A percentile compares a stretch with the other conserved stretches of the same genome.
Conservation (phyloP, 2,113 vertebrate genomes). For the Labeo rohita region DNA sequence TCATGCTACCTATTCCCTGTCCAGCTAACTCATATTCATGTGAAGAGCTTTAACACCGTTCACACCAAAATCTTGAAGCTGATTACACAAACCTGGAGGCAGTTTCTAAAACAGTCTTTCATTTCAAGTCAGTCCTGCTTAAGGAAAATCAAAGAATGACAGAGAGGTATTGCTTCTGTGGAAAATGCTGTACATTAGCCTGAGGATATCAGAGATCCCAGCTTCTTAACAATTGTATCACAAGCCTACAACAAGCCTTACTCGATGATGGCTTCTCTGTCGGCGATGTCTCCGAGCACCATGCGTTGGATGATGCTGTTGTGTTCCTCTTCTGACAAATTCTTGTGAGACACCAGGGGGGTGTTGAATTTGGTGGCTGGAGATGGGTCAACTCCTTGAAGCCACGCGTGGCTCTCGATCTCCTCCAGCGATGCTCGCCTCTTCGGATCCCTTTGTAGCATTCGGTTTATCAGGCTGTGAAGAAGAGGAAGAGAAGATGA, state of each 20-base stretch:
- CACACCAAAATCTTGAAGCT: neutral
- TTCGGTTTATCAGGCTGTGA: constrained; percentile 90
- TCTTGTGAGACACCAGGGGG: constrained; percentile 95
- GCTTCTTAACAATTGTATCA: neutral
- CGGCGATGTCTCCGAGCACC: constrained; percentile 96
- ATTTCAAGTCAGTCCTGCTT: neutral
- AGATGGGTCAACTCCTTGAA: constrained; percentile 95
- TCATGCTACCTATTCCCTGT: neutral
- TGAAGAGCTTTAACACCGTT: neutral
- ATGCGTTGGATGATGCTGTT: constrained; percentile 98
- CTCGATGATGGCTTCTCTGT: constrained; percentile 94
- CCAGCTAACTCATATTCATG: neutral
- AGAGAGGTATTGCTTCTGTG: neutral
- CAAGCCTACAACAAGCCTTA: constrained; percentile 69
- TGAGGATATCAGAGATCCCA: neutral
- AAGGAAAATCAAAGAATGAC: neutral
- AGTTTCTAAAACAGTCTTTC: neutral
- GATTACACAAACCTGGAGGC: neutral
- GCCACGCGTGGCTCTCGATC: constrained; percentile 93
- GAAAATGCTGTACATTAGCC: neutral
- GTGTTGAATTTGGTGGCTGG: constrained; percentile 96
- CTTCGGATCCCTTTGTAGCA: constrained; percentile 97
- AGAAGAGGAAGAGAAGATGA: neutral
- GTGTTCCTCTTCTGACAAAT: constrained; percentile 95
- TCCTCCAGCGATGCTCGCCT: constrained; percentile 91